phyloP scores from a whole-genome alignment of 1,140 invertebrate genomes.

The Heliothis virescens region DNA sequence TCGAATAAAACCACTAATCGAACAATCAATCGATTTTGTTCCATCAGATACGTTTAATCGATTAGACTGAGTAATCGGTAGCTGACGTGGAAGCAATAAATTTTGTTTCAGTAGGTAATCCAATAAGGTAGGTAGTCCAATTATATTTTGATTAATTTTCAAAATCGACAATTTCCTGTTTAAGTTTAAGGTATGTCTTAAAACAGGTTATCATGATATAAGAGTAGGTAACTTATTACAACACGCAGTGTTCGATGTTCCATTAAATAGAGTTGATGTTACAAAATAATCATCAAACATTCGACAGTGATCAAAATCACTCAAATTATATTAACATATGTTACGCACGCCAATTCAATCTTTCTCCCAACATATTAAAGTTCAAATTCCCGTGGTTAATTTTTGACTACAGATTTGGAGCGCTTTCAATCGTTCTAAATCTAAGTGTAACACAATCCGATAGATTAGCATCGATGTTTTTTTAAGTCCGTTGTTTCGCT shows the following conservation, averaged over 20 bases:
- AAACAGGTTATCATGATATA: conserved; percentile 39
- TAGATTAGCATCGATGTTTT: conserved; percentile 28
- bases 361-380: neutral
- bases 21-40: conserved; percentile 20
- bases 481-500: neutral
- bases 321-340: neutral
- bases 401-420: neutral
- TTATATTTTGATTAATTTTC: conserved; percentile 28
- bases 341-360: neutral
- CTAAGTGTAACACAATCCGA: conserved; percentile 25
- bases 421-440: neutral
- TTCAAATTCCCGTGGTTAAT: neutral
- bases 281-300: conserved; percentile 33
- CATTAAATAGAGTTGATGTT: conserved; percentile 29
- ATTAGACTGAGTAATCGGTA: conserved; percentile 14
- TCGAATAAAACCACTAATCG: conserved; percentile 5
- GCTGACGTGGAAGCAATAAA: conserved; percentile 13
- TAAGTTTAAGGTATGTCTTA: neutral
- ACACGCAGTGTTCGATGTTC: conserved; percentile 14
- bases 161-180: conserved; percentile 35
- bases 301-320: conserved; percentile 18
- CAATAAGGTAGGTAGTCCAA: too few species aligned
- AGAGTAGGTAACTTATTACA: conserved; percentile 40
- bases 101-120: neutral
- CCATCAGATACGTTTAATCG: conserved; percentile 13